A percentile compares a stretch with the other conserved stretches of the same genome.
Conservation (phyloP, 2,888 invertebrate species). For the Drosophila acutilabella region DNA sequence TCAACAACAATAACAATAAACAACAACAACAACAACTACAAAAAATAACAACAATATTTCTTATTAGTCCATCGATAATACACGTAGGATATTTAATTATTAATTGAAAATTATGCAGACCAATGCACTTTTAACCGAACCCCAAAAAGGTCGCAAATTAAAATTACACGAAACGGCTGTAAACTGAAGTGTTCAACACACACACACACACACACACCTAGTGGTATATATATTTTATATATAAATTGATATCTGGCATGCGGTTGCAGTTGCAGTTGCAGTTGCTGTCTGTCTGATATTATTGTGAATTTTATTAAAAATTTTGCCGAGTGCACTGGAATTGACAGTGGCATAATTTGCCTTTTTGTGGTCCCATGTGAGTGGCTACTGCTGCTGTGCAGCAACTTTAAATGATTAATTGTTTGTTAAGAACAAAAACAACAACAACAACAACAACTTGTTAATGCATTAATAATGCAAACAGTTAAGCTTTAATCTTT, state of each 20-base stretch:
- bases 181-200: slow-evolving; percentile 13
- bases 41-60: slow-evolving; percentile 39
- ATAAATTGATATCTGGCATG: slow-evolving; percentile 22
- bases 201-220: neutral
- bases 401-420: slow-evolving; percentile 60
- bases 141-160: slow-evolving; percentile 29
- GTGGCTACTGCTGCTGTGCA: slow-evolving; percentile 4
- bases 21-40: slow-evolving; percentile 1
- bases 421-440: slow-evolving; percentile 44
- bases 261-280: slow-evolving; percentile 33
- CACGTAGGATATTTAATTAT: slow-evolving; percentile 69
- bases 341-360: slow-evolving; percentile 64
- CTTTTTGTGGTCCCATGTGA: slow-evolving; percentile 37
- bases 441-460: slow-evolving; percentile 24
- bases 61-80: slow-evolving; percentile 70
- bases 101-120: slow-evolving; percentile 73
- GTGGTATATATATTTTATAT: slow-evolving; percentile 5
- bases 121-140: slow-evolving; percentile 51
- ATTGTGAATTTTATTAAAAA: slow-evolving; percentile 61
- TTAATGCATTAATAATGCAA: slow-evolving; percentile 29
- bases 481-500: neutral
- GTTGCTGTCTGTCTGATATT: slow-evolving; percentile 36
- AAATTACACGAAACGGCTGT: slow-evolving; percentile 39
- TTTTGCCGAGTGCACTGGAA: slow-evolving; percentile 59
- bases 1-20: slow-evolving; percentile 31